Evolutionary conservation across 2,113 vertebrate genomes (phyloP), one percentile per base, ranked within the genome.

Genomic region (Brachyhypopomus gauderio): DNA sequence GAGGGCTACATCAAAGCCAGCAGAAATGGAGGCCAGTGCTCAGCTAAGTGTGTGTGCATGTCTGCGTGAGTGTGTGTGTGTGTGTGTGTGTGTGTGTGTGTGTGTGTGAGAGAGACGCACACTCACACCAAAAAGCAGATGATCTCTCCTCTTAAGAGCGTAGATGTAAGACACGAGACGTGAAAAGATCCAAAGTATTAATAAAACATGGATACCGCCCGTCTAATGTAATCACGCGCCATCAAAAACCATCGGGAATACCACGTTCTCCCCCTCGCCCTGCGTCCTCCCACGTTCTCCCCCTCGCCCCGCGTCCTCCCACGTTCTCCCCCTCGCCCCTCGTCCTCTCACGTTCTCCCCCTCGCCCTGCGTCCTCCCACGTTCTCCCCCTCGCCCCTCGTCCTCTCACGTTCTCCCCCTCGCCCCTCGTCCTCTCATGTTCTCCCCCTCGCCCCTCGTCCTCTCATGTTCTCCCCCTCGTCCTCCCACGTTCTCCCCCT

Each of bases 141-240:
- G 84, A 84, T 72, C 82, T 74, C 66, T 77, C 64, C 79, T 77
- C 79, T 81, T 84, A 82, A 79, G 79, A 81, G 72, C 82, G 80
- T 84, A 79, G 84, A 85, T 86, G 79, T 63, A 79, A 80, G 81
- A 79, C 79, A 83, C 81, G 73, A 85, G 76, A 88, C 75, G 60
- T 86, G 85, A 86, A 81, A 86, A 85, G 85, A 86, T 80, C 78
- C 79, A 56, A 82, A 81, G 72, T 78, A 80, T 77, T 75, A 73
- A 84, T 77, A 82, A 73, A 86, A 84, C 77, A 66, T 83, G 79
- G 78, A 88, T 64, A 73, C 77, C 75, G 76, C 79, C 72, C 72
- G 58, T 81, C 77, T 86, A 83, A 83, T 84, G 67, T 81, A 85
- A 86, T 86, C 83, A 85, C 72, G 38, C 63, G 34, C 59, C 70